Evolutionary conservation across 2,797 vertebrate species (phyloP).

Genomic region (Carduelis carduelis): DNA sequence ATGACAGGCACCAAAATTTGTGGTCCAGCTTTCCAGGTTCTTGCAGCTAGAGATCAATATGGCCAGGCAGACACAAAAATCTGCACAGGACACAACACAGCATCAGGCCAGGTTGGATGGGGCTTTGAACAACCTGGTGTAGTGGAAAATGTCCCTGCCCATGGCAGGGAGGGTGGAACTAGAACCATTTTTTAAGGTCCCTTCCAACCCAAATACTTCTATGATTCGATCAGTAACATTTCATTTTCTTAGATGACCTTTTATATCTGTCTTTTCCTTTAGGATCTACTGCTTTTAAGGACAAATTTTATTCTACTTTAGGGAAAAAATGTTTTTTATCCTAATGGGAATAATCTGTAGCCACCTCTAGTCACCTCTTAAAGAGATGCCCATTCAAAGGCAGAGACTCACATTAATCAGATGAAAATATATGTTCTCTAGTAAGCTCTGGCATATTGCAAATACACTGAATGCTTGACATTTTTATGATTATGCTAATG

Average conservation of each 20-base stretch:
- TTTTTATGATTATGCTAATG: constrained; percentile 41
- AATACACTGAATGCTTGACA: constrained; percentile 10
- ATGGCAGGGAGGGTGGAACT: not conserved
- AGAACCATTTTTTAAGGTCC: not conserved
- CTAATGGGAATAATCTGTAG: not conserved
- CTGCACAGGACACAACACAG: not conserved
- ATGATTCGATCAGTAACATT: not conserved
- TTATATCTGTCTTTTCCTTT: not conserved
- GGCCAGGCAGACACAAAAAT: not conserved
- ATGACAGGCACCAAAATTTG: not conserved
- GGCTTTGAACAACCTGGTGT: not conserved
- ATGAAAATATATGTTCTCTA: not conserved
- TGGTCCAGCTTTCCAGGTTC: not conserved
- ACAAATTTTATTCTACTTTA: not conserved
- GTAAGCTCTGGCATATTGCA: not conserved
- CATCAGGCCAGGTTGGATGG: not conserved
- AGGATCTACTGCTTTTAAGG: not conserved
- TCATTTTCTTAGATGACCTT: not conserved
- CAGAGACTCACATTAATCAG: not conserved
- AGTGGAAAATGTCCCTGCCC: not conserved
- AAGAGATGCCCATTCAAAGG: not conserved
- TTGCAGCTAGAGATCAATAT: not conserved
- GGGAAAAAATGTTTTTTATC: not conserved
- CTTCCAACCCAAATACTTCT: not conserved
- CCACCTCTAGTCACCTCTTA: not conserved